Evolutionary conservation across 2,113 vertebrate genomes (phyloP).

Genomic region (Passer montanus): DNA sequence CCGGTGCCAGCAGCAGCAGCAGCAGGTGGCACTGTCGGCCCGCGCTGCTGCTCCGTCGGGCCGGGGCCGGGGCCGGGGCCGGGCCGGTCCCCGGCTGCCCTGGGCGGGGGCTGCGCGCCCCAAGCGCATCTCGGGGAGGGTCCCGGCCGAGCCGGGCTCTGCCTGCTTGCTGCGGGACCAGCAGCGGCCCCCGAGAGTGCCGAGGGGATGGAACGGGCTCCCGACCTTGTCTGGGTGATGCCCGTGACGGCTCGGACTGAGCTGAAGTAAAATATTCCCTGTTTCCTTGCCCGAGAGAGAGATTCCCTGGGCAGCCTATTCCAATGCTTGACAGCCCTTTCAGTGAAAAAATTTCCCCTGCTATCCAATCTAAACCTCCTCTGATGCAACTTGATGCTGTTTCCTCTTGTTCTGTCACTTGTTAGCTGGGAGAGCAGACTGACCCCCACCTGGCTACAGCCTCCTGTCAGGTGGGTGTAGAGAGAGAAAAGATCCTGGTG

Average conservation of each 20-base stretch:
- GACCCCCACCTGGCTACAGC: not conserved
- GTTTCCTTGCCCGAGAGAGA: not conserved
- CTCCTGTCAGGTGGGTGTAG: not conserved
- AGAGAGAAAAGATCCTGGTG: fast-evolving
- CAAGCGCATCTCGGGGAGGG: fast-evolving
- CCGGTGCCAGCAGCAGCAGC: not conserved
- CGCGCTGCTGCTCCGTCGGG: not conserved
- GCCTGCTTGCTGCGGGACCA: fast-evolving
- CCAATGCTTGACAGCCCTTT: not conserved
- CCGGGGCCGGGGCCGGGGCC: not conserved
- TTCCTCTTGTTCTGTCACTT: not conserved
- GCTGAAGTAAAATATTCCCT: not conserved
- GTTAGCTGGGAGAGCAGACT: not conserved
- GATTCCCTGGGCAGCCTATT: not conserved
- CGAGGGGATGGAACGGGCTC: fast-evolving
- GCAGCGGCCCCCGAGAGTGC: fast-evolving
- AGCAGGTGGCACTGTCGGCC: slow-evolving; percentile 44
- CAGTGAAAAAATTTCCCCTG: not conserved
- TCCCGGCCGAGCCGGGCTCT: fast-evolving
- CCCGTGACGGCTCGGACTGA: not conserved
- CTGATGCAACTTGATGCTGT: too few relatives aligned
- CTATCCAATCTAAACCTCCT: not conserved
- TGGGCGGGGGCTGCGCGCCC: not conserved
- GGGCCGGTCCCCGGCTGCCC: not conserved
- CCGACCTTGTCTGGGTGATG: not conserved